Evolutionary conservation across 2,888 invertebrate species (phyloP), one percentile per base, ranked within the genome.

Genomic region (Caenorhabditis panamensis): DNA sequence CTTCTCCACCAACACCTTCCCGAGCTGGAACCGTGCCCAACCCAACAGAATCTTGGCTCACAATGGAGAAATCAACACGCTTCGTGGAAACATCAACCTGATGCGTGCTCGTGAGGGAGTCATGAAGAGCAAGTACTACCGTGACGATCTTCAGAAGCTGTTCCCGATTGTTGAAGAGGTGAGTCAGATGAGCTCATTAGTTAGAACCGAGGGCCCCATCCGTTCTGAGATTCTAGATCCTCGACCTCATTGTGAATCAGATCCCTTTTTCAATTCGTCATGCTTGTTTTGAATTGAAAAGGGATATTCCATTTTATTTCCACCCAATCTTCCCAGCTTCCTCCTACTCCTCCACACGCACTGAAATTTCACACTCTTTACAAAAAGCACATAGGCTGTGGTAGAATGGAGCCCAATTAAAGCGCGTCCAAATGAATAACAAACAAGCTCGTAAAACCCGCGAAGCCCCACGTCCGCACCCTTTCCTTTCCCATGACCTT

Each of bases 1-100:
- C 85, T 99, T 99, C 93, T 98, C 98, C 16, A 99, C 99, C 84
- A 99, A 99, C 92, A 99, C 99, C 28, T 99, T 99, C 92, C 99
- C 99, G 18, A 96, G 96, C 91, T 99, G 99, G 99, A 97, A 98
- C 92, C 93, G 98, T 89, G 98, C 99, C 20, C 98, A 99, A 93
- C 99, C 99, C 16, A 93, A 97, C 91, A 95, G 96, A 91, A 94
- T 95, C 90, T 93, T 99, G 87, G 98, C 98, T 82, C 99, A 99
- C 93, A 99, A 99, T 93, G 99, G 99, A 83, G 99, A 99, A 93
- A 99, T 99, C 92, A 99, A 99, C 93, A 99, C 99, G 16, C 93
- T 99, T 87, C 94, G 97, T 83, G 99, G 99, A 87, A 99, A 99
- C 92, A 96, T 97, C 9, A 99, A 99, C 92, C 94, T 96, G 86